Evolutionary conservation across 2,797 vertebrate species (phyloP).

Genomic region (Myioborus miniatus): DNA sequence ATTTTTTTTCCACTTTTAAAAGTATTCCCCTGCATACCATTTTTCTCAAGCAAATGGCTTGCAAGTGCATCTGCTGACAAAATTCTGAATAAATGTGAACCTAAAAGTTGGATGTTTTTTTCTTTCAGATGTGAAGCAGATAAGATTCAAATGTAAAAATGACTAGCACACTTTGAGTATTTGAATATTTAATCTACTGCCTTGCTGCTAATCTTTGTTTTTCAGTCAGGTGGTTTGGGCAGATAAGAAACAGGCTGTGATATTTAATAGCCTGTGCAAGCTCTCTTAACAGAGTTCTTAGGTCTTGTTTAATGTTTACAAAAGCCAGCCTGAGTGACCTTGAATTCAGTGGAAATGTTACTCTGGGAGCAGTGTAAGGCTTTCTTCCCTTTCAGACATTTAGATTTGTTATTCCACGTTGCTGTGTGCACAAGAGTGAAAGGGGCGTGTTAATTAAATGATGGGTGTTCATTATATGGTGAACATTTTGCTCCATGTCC

Average conservation of each 20-base stretch:
- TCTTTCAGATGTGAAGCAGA: background rate
- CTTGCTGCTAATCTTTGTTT: background rate
- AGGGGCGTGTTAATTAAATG: background rate
- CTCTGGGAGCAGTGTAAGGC: background rate
- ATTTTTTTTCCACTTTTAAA: background rate
- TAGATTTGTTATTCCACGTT: background rate
- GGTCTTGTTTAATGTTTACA: conserved; percentile 23
- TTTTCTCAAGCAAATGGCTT: background rate
- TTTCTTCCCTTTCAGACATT: background rate
- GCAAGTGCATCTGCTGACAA: background rate
- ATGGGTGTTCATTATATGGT: background rate
- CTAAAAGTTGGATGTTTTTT: background rate
- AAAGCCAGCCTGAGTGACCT: conserved; percentile 6
- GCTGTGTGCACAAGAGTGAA: background rate
- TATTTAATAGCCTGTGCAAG: conserved; percentile 2
- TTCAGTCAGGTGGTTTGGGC: background rate
- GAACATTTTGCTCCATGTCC: background rate
- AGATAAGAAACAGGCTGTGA: conserved; percentile 19
- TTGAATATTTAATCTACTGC: background rate
- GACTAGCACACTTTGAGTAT: background rate
- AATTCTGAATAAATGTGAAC: background rate
- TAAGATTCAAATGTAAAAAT: background rate
- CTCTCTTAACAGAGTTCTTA: background rate
- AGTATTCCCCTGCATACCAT: background rate
- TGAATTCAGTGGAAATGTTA: background rate